Base-by-base conservation (phyloP, 2,888 invertebrate genomes). In the Hemaris fuciformis region DNA sequence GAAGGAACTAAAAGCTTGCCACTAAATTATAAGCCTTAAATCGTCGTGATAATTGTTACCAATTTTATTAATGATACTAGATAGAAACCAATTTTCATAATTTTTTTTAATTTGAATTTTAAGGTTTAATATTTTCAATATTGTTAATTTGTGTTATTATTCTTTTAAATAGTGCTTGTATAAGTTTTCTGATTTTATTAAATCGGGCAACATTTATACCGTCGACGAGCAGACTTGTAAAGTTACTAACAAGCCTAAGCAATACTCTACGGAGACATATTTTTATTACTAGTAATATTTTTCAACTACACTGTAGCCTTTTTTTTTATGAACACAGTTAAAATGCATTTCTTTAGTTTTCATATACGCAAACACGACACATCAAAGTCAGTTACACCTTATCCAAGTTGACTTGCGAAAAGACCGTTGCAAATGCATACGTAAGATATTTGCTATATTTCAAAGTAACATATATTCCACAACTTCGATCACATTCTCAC, bases 1-100 rank as follows among this genome's bases (percentile, higher is more conserved):
- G 88, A 80, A 79, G 73, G 79, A 68, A 53, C 18, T 53, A 53
- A 53, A 63, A 67, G 65, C 70, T 76, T 73, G 72, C 73, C 73
- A 75, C 70, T 46, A 25, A 15, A 46, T 45, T 45, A 22, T 34
- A n/a, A 8, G 8, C 15, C 8, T 22, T 57, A 59, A 20, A 10
- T 53, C 18, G 2, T 31, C 18, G 1, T 8, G 4, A 3, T 31
- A 53, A 53, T 8, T 31, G 48, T 48, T 27, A 13, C 31, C 31
- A 31, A 27, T 23, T 22, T 22, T 13, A 22, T 13, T 22, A 22
- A 0, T 2, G 13, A 18, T n/a, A n/a, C n/a, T n/a, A n/a, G n/a
- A n/a, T n/a, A n/a, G n/a, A n/a, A n/a, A n/a, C n/a, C n/a, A n/a
- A n/a, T n/a, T n/a, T n/a, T n/a, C n/a, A n/a, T n/a, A n/a, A n/a